phyloP scores from a whole-genome alignment of 2,113 vertebrate genomes.

The Malurus melanocephalus region DNA sequence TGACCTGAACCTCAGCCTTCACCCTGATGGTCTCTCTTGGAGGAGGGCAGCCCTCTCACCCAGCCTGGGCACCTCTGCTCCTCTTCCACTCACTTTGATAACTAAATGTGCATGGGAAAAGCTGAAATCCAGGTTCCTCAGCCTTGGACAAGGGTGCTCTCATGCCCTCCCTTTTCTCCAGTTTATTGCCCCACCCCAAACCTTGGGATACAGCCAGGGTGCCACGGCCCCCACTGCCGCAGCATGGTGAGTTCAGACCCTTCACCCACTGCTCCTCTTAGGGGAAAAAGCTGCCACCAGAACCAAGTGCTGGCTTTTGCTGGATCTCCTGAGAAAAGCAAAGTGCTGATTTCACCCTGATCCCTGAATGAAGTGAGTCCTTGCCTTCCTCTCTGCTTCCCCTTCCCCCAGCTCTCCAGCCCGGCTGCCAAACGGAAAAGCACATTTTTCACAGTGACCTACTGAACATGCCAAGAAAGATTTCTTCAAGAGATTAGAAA shows the following conservation, averaged over 20 bases:
- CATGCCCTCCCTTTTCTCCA: background rate
- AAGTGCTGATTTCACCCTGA: background rate
- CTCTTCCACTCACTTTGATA: background rate
- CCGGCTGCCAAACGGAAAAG: background rate
- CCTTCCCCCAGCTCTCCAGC: background rate
- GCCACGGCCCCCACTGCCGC: background rate
- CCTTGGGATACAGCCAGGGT: background rate
- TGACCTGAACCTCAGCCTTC: background rate
- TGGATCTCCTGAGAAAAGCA: background rate
- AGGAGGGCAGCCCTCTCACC: background rate
- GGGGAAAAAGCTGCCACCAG: background rate
- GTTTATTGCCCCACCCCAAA: fast-evolving
- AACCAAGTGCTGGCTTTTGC: background rate
- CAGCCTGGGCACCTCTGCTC: background rate
- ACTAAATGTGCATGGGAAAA: fast-evolving
- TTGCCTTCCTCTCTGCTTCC: background rate
- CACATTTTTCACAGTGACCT: constrained; percentile 9
- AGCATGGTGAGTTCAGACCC: background rate
- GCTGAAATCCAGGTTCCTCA: background rate
- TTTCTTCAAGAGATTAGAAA: background rate
- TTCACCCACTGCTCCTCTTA: background rate
- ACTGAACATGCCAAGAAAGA: background rate
- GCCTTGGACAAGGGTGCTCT: fast-evolving
- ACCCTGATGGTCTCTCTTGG: background rate
- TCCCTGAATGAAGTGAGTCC: background rate